These are phyloP conservation scores for Ectemnius continuus DNA, from an alignment of 2,888 invertebrate species.

Conservation along the genomic window DNA sequence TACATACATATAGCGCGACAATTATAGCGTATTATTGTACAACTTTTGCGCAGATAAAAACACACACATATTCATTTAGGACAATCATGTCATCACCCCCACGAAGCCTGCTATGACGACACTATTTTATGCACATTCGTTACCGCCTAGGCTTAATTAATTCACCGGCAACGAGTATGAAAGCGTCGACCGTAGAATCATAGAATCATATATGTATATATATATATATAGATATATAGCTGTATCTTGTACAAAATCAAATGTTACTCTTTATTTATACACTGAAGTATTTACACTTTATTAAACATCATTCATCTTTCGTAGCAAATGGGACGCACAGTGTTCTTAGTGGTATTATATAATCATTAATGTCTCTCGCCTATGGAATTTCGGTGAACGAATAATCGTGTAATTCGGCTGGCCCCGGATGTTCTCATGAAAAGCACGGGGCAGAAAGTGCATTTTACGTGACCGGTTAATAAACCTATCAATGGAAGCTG, in stretches of 20 bases:
- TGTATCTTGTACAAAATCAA: conserved; percentile 15
- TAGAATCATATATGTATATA: no score
- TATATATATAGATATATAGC: conserved; percentile 6
- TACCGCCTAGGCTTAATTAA: neutral
- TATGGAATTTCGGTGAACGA: no score
- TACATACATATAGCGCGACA: conserved; percentile 56
- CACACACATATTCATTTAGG: conserved; percentile 72
- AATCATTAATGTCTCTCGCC: conserved; percentile 5
- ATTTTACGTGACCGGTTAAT: no score
- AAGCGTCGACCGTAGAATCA: no score
- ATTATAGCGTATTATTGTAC: conserved; percentile 70
- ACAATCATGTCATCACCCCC: conserved; percentile 62
- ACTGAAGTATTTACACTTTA: conserved; percentile 20
- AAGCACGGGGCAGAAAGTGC: no score
- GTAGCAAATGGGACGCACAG: neutral
- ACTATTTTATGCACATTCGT: conserved; percentile 67
- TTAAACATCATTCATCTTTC: conserved; percentile 13
- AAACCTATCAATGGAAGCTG: no score
- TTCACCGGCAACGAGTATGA: neutral
- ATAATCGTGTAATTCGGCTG: no score
- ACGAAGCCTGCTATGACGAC: conserved; percentile 71
- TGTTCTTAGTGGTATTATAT: conserved; percentile 5
- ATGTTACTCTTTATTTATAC: conserved; percentile 19
- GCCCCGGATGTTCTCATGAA: no score
- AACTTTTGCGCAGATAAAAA: conserved; percentile 74